Evolutionary conservation across 2,888 invertebrate species (phyloP), one percentile per base, ranked within the genome.

Genomic region (Drosophila greeni): DNA sequence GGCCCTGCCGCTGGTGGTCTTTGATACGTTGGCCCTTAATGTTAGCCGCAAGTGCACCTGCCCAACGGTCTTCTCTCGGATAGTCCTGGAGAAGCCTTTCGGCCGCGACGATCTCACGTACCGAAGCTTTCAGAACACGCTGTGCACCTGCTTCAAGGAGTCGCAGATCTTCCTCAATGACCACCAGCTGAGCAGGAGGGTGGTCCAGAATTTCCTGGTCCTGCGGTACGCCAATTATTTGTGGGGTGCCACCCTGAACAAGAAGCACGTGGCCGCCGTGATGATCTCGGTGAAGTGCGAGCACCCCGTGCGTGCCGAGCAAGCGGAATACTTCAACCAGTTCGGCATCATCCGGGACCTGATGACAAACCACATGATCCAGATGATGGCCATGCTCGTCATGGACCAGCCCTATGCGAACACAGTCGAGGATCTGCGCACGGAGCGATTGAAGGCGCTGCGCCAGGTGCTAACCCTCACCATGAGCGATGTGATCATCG

Each of bases 151-250:
- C 2, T 84, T 77, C 24, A 72, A 58, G 61, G 85, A 82, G 62
- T 61, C 76, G 1, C 78, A 82, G 39, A 83, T 82, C 53, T 82
- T 70, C 24, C 58, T 81, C 67, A 81, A 84, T 5, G 84, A 81
- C 24, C 80, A 82, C 6, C 75, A 62, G 11, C 18, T 81, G 1
- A 82, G 75, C 54, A 73, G 66, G 14, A 48, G 65, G 20, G 62
- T 84, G 1, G 47, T 82, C 6, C 77, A 80, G 12, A 82, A 70
- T 18, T 36, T 75, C 12, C 47, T 82, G 16, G 80, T 70, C 1
- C 23, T 84, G 18, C 84, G 80, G 5, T 81, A 73, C 23, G 66
- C 70, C 14, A 81, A 81, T 45, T 53, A 51, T 24, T 55, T 81
- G 26, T 81, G 84, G 82, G 54, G 59, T 8, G 83, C 73, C 20